phyloP scores from a whole-genome alignment of 2,797 vertebrate genomes.

The Smutsia temminckii region DNA sequence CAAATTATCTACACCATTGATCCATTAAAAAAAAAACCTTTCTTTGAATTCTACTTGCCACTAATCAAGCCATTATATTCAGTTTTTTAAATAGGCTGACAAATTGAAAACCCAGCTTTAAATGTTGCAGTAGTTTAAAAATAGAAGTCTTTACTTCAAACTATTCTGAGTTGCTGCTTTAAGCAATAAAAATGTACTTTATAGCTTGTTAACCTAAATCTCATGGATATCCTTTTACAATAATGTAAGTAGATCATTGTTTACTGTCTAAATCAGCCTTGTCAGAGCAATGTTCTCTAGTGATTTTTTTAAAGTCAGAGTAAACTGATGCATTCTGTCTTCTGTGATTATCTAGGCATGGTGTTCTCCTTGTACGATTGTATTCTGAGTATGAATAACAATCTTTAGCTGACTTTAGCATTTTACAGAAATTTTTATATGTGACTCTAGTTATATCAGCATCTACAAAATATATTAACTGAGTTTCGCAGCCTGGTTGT shows the following conservation, averaged over 20 bases:
- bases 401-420: constrained; percentile 38
- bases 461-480: constrained; percentile 47
- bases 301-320: constrained; percentile 72
- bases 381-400: constrained; percentile 64
- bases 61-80: constrained; percentile 34
- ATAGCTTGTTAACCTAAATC: constrained; percentile 78
- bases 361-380: background rate
- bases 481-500: background rate
- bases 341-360: constrained; percentile 21
- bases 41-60: constrained; percentile 47
- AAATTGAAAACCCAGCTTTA: constrained; percentile 73
- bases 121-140: constrained; percentile 69
- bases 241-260: constrained; percentile 58
- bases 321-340: constrained; percentile 54
- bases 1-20: constrained; percentile 68
- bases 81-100: constrained; percentile 55
- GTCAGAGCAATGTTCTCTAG: constrained; percentile 53
- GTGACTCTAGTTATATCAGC: constrained; percentile 45
- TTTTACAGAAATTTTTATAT: constrained; percentile 70
- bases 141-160: constrained; percentile 65
- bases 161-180: constrained; percentile 69
- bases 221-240: constrained; percentile 56
- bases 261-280: constrained; percentile 70
- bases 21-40: constrained; percentile 39
- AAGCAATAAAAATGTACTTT: constrained; percentile 77